Conservation (phyloP, 2,888 invertebrate genomes). For the Netelia inedita region DNA sequence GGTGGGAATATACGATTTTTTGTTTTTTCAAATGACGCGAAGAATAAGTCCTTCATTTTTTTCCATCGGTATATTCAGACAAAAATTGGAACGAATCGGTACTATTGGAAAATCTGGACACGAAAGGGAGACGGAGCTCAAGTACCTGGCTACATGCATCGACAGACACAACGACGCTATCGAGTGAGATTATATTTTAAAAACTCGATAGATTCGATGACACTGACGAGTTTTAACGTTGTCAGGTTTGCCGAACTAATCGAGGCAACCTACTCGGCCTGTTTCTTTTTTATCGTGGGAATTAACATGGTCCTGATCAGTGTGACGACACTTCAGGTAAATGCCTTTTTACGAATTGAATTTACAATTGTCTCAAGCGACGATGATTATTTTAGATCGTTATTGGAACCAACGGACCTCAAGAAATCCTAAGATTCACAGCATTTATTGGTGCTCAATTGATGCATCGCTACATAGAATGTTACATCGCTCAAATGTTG, state of each 20-base stretch:
- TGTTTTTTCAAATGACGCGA: background rate
- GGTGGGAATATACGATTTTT: background rate
- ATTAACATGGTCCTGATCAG: conserved; percentile 16
- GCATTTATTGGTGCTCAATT: conserved; percentile 22
- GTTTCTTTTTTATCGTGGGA: conserved; percentile 4
- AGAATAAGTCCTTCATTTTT: background rate
- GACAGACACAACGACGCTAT: conserved; percentile 50
- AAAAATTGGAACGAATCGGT: conserved; percentile 16
- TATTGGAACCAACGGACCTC: conserved; percentile 9
- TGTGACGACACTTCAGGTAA: conserved; percentile 35
- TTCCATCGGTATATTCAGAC: background rate
- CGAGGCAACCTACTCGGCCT: conserved; percentile 37
- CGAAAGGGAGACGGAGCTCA: conserved; percentile 4
- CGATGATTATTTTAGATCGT: conserved; percentile 14
- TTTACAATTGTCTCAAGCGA: background rate
- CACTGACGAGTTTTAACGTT: background rate
- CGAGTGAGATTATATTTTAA: conserved; percentile 17
- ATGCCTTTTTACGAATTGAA: background rate
- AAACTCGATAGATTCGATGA: background rate
- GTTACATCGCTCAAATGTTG: conserved; percentile 31
- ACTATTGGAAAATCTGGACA: background rate
- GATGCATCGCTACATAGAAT: conserved; percentile 33
- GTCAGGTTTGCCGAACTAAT: conserved; percentile 32
- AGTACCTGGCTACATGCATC: conserved; percentile 20
- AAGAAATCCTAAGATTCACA: conserved; percentile 8